Conservation (phyloP, 2,888 invertebrate species). For the Eristalis arbustorum region DNA sequence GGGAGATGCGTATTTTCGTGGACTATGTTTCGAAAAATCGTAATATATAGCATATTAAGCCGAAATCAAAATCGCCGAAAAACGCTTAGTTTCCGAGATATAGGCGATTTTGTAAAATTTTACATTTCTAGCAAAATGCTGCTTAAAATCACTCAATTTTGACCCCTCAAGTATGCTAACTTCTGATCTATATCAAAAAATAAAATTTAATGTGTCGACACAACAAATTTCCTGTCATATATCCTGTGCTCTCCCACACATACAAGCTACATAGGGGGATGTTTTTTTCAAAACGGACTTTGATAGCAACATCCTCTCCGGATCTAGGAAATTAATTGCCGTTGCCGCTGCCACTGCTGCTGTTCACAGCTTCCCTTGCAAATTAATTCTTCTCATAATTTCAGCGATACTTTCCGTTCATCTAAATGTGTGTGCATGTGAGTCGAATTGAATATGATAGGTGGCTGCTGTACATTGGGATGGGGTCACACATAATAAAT, state of each 20-base stretch:
- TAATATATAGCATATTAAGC: too few relatives aligned
- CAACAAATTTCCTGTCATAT: not conserved
- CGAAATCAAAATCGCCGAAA: too few relatives aligned
- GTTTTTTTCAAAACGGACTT: not conserved
- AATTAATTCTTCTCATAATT: conserved; percentile 44
- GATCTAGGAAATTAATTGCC: conserved; percentile 14
- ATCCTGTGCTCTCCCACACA: not conserved
- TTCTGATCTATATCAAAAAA: too few relatives aligned
- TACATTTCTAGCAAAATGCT: too few relatives aligned
- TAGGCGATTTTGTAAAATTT: too few relatives aligned
- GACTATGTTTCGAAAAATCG: too few relatives aligned
- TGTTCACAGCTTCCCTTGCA: conserved; percentile 28
- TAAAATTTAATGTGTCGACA: not conserved
- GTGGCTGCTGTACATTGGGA: conserved; percentile 36
- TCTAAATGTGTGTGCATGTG: conserved; percentile 16
- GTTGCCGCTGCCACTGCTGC: too few relatives aligned
- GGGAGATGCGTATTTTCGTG: too few relatives aligned
- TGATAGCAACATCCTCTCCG: not conserved
- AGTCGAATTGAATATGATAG: conserved; percentile 35
- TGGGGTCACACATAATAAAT: conserved; percentile 65
- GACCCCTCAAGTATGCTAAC: too few relatives aligned
- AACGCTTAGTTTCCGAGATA: too few relatives aligned
- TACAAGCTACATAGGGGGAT: not conserved
- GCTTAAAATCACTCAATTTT: too few relatives aligned
- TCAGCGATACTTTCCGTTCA: conserved; percentile 13